A percentile compares a stretch with the other conserved stretches of the same genome.
phyloP scores from a whole-genome alignment of 2,113 vertebrate genomes.

The Delphinapterus leucas region DNA sequence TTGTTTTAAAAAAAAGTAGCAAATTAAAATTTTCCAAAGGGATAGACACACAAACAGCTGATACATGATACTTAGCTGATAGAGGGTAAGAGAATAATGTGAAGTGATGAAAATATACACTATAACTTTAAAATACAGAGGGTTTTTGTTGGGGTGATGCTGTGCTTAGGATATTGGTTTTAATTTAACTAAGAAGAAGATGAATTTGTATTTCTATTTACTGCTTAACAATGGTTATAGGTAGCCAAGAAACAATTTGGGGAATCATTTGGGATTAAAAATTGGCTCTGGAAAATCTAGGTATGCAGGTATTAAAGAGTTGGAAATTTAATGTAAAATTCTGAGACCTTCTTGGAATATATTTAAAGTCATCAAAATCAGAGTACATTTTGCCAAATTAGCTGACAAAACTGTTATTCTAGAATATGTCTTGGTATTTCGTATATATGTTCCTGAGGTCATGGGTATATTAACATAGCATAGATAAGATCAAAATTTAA shows the following conservation, averaged over 20 bases:
- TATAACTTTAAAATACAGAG: background rate
- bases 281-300: background rate
- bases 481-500: background rate
- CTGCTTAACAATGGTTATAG: background rate
- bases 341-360: background rate
- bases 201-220: background rate
- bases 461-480: background rate
- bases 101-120: background rate
- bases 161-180: background rate
- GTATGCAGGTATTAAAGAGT: background rate
- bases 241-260: background rate
- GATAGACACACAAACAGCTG: background rate
- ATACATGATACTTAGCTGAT: background rate
- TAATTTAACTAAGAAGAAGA: background rate
- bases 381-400: background rate
- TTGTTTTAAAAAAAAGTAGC: background rate
- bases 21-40: slow-evolving; percentile 1
- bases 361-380: background rate
- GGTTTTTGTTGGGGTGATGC: background rate
- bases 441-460: background rate
- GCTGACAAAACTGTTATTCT: background rate
- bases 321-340: background rate
- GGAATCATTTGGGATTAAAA: slow-evolving; percentile 26
- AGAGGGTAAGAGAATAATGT: background rate
- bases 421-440: background rate